These are phyloP conservation scores for Lanius collurio DNA, from an alignment of 2,113 vertebrate genomes.

Conservation along the genomic window DNA sequence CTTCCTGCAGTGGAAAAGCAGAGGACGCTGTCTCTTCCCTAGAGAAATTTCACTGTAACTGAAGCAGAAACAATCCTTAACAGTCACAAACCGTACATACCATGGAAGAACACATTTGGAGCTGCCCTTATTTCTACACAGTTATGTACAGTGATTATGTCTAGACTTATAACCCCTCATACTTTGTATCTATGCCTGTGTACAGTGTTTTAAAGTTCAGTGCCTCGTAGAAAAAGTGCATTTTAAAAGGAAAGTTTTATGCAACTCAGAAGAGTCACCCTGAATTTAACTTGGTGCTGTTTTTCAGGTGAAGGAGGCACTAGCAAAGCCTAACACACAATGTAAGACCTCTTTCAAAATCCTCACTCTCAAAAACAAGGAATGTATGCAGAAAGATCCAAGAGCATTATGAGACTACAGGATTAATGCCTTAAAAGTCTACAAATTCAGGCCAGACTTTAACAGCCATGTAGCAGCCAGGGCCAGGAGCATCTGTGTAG, in stretches of 20 bases:
- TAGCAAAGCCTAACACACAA: background rate
- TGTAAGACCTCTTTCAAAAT: background rate
- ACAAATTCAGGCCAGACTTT: background rate
- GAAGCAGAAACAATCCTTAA: constrained; percentile 23
- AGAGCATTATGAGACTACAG: background rate
- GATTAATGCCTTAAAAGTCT: background rate
- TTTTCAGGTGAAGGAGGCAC: background rate
- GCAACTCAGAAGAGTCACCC: background rate
- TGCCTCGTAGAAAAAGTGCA: background rate
- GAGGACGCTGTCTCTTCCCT: background rate
- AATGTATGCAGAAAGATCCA: background rate
- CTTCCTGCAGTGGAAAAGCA: background rate
- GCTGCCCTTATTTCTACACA: background rate
- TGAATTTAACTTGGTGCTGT: background rate
- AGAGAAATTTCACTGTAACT: background rate
- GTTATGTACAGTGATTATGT: background rate
- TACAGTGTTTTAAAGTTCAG: background rate
- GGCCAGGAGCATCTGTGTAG: background rate
- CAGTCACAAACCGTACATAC: background rate
- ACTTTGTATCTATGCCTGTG: background rate
- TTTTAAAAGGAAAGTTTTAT: background rate
- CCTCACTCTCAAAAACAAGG: background rate
- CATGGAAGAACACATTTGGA: background rate
- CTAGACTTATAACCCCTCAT: background rate
- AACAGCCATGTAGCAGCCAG: accelerated